Conservation (phyloP, 2,113 vertebrate species). For the Aleadryas rufinucha region DNA sequence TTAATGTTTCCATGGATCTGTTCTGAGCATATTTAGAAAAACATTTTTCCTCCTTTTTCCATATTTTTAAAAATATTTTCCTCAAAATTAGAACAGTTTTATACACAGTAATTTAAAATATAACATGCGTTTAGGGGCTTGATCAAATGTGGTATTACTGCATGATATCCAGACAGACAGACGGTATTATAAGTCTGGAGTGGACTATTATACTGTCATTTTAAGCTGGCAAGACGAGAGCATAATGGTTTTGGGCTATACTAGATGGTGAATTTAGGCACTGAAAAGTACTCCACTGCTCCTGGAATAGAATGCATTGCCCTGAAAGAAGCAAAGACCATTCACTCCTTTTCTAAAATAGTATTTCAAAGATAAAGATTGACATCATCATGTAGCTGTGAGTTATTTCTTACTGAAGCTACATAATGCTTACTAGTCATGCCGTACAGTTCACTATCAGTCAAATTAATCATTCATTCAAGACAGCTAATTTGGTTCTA, state of each 20-base stretch:
- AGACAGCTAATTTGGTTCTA: constrained; percentile 3
- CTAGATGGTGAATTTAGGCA: neutral
- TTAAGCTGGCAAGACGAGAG: neutral
- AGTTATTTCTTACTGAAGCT: neutral
- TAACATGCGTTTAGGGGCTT: neutral
- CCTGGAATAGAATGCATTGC: neutral
- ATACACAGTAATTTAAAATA: neutral
- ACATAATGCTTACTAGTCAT: neutral
- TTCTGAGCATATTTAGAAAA: neutral
- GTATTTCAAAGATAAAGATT: neutral
- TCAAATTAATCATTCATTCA: neutral
- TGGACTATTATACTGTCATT: neutral
- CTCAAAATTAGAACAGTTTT: neutral
- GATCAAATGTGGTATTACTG: neutral
- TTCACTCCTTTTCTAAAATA: neutral
- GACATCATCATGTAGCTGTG: neutral
- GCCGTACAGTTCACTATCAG: neutral
- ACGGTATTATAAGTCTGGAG: neutral
- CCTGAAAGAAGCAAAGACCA: neutral
- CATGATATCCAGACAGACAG: neutral
- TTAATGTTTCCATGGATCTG: neutral
- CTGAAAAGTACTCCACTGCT: neutral
- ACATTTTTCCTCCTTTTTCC: neutral
- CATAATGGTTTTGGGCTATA: neutral
- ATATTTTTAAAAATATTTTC: neutral